Evolutionary conservation across 2,113 vertebrate genomes (phyloP).

Genomic region (Hypocryptadius cinnamomeus): DNA sequence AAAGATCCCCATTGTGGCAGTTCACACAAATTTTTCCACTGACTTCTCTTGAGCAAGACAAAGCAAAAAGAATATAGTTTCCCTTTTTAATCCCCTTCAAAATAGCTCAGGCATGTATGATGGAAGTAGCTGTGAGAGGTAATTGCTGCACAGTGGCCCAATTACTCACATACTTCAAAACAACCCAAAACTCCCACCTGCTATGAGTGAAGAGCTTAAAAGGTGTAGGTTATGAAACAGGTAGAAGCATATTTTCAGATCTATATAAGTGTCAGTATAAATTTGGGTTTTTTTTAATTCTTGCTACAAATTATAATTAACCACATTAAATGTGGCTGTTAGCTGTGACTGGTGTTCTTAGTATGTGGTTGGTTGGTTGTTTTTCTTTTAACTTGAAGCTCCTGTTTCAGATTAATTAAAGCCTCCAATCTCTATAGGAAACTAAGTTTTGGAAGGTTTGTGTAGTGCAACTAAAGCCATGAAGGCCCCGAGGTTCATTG

Average conservation of each 20-base stretch:
- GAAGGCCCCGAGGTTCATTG: not conserved
- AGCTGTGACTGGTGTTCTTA: not conserved
- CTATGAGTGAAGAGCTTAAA: not conserved
- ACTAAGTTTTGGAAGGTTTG: not conserved
- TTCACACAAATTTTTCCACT: not conserved
- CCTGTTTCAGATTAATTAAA: not conserved
- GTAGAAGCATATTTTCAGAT: not conserved
- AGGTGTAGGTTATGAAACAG: not conserved
- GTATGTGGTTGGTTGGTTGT: not conserved
- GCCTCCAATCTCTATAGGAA: not conserved
- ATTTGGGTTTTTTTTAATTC: not conserved
- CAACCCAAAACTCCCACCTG: not conserved
- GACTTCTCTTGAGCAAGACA: not conserved
- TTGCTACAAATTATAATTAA: not conserved
- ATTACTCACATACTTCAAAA: constrained; percentile 3
- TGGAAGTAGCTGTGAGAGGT: not conserved
- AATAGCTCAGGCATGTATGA: not conserved
- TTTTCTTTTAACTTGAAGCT: not conserved
- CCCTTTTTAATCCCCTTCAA: not conserved
- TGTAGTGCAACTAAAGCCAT: not conserved
- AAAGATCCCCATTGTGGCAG: not conserved
- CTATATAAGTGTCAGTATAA: not conserved
- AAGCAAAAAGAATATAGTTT: not conserved
- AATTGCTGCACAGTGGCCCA: constrained; percentile 2
- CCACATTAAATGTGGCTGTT: not conserved